Percentiles rank a stretch among this genome's conserved stretches.
These are phyloP conservation scores for Pogonocherus hispidulus DNA, from an alignment of 2,888 invertebrate species.

Conservation along the genomic window DNA sequence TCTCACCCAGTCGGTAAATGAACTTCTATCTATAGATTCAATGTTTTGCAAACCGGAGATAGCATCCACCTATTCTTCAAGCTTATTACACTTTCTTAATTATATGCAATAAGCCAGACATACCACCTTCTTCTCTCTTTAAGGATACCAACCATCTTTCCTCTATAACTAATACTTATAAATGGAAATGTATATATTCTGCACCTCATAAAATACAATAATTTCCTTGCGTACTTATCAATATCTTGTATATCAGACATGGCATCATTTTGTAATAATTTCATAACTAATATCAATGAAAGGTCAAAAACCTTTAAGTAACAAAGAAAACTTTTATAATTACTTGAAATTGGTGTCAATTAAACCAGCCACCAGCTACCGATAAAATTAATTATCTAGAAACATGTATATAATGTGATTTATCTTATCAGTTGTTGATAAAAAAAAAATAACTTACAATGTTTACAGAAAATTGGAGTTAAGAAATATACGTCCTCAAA, in stretches of 20 bases:
- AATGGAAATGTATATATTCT: too few relatives aligned
- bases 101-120: too few relatives aligned
- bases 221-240: not conserved
- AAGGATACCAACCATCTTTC: too few relatives aligned
- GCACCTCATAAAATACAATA: not conserved
- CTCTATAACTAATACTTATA: too few relatives aligned
- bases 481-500: conserved; percentile 70
- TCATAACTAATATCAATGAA: not conserved
- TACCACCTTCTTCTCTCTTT: too few relatives aligned
- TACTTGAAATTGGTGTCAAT: not conserved
- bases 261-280: not conserved
- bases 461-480: conserved; percentile 71
- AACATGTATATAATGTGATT: not conserved
- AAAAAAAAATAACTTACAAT: conserved; percentile 70
- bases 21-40: too few relatives aligned
- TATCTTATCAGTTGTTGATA: too few relatives aligned
- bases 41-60: too few relatives aligned
- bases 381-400: not conserved
- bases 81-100: too few relatives aligned
- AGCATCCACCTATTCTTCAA: too few relatives aligned
- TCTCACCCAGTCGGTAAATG: too few relatives aligned
- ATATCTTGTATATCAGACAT: not conserved
- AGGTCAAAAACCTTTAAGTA: not conserved
- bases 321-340: not conserved
- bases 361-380: not conserved